Conservation (phyloP, 2,113 vertebrate genomes). For the Gambusia holbrooki region DNA sequence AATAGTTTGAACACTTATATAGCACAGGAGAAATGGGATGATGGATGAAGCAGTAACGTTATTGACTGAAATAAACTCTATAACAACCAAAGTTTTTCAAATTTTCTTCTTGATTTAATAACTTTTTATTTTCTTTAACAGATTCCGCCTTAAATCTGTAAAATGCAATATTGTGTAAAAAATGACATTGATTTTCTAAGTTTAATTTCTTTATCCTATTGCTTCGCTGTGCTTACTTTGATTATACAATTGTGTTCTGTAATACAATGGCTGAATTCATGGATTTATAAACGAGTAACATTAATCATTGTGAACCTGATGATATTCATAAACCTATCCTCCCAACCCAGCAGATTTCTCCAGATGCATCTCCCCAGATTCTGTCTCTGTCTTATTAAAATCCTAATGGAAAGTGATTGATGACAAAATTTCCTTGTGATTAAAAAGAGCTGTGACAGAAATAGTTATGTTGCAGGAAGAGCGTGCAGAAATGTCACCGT, state of each 20-base stretch:
- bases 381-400: constrained; percentile 66
- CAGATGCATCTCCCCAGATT: constrained; percentile 53
- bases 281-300: constrained; percentile 35
- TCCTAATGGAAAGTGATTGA: constrained; percentile 75
- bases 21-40: constrained; percentile 3
- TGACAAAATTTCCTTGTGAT: constrained; percentile 62
- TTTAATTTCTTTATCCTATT: constrained; percentile 26
- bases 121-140: constrained; percentile 8
- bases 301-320: constrained; percentile 56
- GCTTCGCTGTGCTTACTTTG: constrained; percentile 24
- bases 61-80: constrained; percentile 6
- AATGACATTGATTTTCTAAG: constrained; percentile 1
- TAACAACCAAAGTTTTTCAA: constrained; percentile 1
- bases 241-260: constrained; percentile 24
- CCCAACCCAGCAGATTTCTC: constrained; percentile 38
- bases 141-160: constrained; percentile 7
- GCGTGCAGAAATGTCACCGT: constrained; percentile 63
- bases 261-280: constrained; percentile 17
- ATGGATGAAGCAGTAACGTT: constrained; percentile 32
- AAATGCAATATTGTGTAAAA: constrained; percentile 27
- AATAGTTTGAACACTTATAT: neutral
- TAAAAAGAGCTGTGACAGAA: constrained; percentile 66
- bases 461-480: constrained; percentile 57
- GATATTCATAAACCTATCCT: constrained; percentile 49
- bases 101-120: neutral